Evolutionary conservation across 1,140 invertebrate genomes (phyloP).

Genomic region (Hestina assimilis): DNA sequence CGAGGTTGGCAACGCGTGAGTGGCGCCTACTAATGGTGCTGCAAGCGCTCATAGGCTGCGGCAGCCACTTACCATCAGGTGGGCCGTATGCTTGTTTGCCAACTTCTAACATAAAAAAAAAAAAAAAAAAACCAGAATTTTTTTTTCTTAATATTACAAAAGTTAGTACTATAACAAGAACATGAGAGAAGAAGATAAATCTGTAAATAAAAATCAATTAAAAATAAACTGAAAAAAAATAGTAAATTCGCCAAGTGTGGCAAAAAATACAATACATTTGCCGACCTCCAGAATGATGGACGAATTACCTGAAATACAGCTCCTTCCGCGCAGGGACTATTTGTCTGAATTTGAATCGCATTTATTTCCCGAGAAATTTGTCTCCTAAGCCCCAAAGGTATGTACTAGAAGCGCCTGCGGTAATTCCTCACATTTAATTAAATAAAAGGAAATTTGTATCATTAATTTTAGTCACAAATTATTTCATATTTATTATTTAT

Average conservation of each 20-base stretch:
- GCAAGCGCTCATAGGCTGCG: no score
- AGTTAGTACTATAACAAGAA: no score
- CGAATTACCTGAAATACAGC: conserved; percentile 70
- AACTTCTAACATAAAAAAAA: no score
- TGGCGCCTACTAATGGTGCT: no score
- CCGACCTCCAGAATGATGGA: conserved; percentile 61
- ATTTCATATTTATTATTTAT: not conserved
- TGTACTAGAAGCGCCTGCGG: conserved; percentile 47
- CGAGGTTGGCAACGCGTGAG: no score
- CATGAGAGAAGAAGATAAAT: no score
- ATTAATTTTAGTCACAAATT: not conserved
- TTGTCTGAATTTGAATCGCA: conserved; percentile 72
- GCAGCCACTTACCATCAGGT: no score
- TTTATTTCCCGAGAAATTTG: conserved; percentile 71
- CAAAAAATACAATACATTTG: conserved; percentile 50
- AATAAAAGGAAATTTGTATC: conserved; percentile 47
- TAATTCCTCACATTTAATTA: conserved; percentile 66
- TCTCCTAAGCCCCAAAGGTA: conserved; percentile 62
- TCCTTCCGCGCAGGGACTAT: conserved; percentile 64
- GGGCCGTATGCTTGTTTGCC: no score
- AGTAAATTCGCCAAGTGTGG: conserved; percentile 25
- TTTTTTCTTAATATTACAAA: no score
- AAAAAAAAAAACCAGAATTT: no score
- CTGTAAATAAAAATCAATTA: not conserved
- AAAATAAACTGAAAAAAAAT: conserved; percentile 6